These are phyloP conservation scores for Diachasma alloeum DNA, from an alignment of 1,140 invertebrate genomes.

Conservation along the genomic window DNA sequence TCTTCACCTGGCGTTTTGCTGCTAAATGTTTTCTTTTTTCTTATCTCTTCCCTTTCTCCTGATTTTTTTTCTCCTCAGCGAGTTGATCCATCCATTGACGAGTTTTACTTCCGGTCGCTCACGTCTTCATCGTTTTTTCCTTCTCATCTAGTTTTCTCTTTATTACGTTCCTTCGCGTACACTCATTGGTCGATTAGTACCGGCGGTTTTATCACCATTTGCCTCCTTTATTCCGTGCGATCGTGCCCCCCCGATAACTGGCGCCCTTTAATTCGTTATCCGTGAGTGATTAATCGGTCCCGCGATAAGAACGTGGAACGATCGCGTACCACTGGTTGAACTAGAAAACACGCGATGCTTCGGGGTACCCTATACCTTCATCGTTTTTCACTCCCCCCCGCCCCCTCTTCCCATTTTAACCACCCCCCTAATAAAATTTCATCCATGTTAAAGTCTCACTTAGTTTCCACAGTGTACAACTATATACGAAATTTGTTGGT, in stretches of 20 bases:
- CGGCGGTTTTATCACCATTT: constrained; percentile 27
- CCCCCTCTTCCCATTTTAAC: not conserved
- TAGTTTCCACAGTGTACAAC: not conserved
- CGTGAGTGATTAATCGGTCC: constrained; percentile 26
- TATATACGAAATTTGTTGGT: not conserved
- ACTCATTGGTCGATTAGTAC: constrained; percentile 24
- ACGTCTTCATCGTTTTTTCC: not conserved
- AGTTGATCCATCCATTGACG: constrained; percentile 14
- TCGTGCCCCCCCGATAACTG: constrained; percentile 1
- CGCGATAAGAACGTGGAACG: constrained; percentile 23
- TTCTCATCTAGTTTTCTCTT: constrained; percentile 6
- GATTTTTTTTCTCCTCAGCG: not conserved
- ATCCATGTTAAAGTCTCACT: constrained; percentile 27
- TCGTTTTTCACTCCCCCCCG: not conserved
- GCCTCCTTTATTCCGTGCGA: constrained; percentile 22
- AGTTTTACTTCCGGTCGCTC: constrained; percentile 4
- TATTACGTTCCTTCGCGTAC: not conserved
- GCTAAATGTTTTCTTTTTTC: not conserved
- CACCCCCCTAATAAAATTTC: constrained; percentile 23
- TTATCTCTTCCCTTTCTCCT: not conserved
- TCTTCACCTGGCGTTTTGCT: not conserved
- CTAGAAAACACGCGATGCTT: constrained; percentile 25
- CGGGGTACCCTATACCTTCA: constrained; percentile 1
- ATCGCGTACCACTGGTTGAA: constrained; percentile 19
- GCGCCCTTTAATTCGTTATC: constrained; percentile 30